Evolutionary conservation across 2,888 invertebrate species (phyloP), one percentile per base, ranked within the genome.

Genomic region (Noctua fimbriata): DNA sequence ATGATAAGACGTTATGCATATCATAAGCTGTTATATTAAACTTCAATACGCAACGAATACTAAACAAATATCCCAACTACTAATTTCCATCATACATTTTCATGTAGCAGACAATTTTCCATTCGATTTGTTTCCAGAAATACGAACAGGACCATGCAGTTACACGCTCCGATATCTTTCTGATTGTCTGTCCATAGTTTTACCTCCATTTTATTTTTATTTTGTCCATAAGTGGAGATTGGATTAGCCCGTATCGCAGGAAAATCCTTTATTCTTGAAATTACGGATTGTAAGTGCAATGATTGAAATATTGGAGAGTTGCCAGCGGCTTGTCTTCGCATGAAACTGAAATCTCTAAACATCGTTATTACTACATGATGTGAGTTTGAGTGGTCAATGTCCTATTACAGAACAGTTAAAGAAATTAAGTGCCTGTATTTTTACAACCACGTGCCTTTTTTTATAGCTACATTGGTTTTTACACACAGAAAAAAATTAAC

Each of bases 101-200:
- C 80, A 72, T 78, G 55, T 75, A 83, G 36, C 73, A 81, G 72
- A 84, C 80, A 88, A 88, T 88, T 86, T 83, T 86, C 87, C 82
- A 74, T 86, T 88, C 83, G 76, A 88, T 86, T 83, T 82, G 81
- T 47, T 89, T 82, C 73, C 69, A 83, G 80, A 81, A 84, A 83
- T 86, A 88, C 82, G 75, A 77, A 75, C 79, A 69, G 49, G 65
- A 78, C 79, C 83, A 58, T 79, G 84, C 88, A 88, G 89, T 88
- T 88, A 89, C 84, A 88, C 87, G 84, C 86, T 87, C 60, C 81
- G 80, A 84, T 88, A 81, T 87, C 75, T 86, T 84, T 84, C 86
- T 81, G 86, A 89, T 87, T 85, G 88, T 87, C 81, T 81, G 78
- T 87, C 86, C 82, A 85, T 85, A 83, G 87, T 76, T 85, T 79